Evolutionary conservation across 1,140 invertebrate species (phyloP), one percentile per base, ranked within the genome.

Genomic region (Polyergus mexicanus): DNA sequence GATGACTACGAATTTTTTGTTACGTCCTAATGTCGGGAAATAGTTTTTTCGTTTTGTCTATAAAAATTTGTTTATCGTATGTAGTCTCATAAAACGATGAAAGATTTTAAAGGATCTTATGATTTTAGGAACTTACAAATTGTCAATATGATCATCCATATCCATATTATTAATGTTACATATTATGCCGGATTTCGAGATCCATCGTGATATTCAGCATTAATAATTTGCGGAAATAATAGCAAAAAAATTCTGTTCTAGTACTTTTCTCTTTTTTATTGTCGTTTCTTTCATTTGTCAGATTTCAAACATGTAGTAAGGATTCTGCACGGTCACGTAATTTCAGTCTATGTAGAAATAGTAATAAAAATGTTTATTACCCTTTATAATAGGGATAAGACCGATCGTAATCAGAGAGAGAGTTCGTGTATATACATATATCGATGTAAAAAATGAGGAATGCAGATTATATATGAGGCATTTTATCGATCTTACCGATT

Each of bases 401-500:
- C 4, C 7, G 58, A 71, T 19, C 19, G 44, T 16, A 13, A 72
- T 44, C 5, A 11, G 44, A 47, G 44, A 47, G 44, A 51, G 47
- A 19, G 13, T 35, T 44, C 38, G 16, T 19, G 47, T n/a, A 3
- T 35, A 35, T 35, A 35, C 25, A 56, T 69, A n/a, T n/a, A 80
- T 6, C 28, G 19, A 41, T 75, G 47, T 90, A 47, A 80, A 86
- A 51, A 51, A 44, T 63, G 13, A 8, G 3, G 25, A 77, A 77
- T 72, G 76, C 86, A 88, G 47, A 86, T 74, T 62, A 83, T 51
- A 83, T 51, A 51, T 78, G 77, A 86, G 89, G 89, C 89, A 90
- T 90, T 90, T 84, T 85, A 38, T 68, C 86, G 89, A 90, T 90
- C 86, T 90, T 86, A 88, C 74, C 88, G 85, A 86, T 86, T 62